Evolutionary conservation across 2,888 invertebrate genomes (phyloP).

Genomic region (Meganola albula): DNA sequence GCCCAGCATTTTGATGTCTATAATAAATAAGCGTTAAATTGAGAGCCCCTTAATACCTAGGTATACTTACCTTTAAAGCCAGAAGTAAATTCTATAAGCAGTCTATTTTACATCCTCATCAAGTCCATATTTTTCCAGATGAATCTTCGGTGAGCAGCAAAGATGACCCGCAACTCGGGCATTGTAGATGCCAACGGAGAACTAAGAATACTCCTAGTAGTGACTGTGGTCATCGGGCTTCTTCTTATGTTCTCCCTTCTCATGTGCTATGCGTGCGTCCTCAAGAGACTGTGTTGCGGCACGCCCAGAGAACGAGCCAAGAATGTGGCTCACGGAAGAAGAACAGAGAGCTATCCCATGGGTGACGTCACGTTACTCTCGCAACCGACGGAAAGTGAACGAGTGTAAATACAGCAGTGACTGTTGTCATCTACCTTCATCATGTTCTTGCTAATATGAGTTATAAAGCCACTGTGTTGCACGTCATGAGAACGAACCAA

Average conservation of each 20-base stretch:
- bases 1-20: too few relatives aligned
- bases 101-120: too few relatives aligned
- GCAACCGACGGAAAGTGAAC: slow-evolving; percentile 79
- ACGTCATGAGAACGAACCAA: too few relatives aligned
- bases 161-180: slow-evolving; percentile 59
- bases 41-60: too few relatives aligned
- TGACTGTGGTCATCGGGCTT: slow-evolving; percentile 78
- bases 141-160: slow-evolving; percentile 27
- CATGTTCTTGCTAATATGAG: too few relatives aligned
- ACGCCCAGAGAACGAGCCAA: slow-evolving; percentile 68
- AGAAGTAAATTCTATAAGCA: too few relatives aligned
- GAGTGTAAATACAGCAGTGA: slow-evolving; percentile 41
- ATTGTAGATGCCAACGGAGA: slow-evolving; percentile 72
- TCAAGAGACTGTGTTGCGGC: slow-evolving; percentile 80
- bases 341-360: slow-evolving; percentile 77
- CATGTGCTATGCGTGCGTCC: slow-evolving; percentile 82
- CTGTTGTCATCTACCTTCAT: too few relatives aligned
- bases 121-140: slow-evolving; percentile 52
- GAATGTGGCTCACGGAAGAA: slow-evolving; percentile 48
- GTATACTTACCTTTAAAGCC: too few relatives aligned
- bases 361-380: slow-evolving; percentile 79
- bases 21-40: too few relatives aligned
- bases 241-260: slow-evolving; percentile 80
- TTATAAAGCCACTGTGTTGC: too few relatives aligned
- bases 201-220: slow-evolving; percentile 76